A percentile compares a stretch with the other conserved stretches of the same genome.
These are phyloP conservation scores for Ligdia adustata DNA, from an alignment of 2,888 invertebrate genomes.

Conservation along the genomic window DNA sequence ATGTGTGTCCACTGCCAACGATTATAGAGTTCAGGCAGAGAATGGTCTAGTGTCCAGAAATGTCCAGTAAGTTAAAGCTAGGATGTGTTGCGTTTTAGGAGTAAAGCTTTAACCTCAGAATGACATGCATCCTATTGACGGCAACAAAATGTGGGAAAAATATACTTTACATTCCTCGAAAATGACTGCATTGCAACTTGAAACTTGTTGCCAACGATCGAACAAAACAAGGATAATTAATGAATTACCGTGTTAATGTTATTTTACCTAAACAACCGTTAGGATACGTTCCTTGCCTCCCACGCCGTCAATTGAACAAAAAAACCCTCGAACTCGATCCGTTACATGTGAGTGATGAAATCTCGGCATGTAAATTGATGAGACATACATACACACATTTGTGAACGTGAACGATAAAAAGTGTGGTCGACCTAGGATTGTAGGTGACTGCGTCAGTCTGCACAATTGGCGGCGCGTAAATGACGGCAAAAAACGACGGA, in stretches of 20 bases:
- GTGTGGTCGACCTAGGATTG: conserved; percentile 44
- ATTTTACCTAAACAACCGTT: conserved; percentile 47
- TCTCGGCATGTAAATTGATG: conserved; percentile 43
- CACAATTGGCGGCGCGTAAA: conserved; percentile 67
- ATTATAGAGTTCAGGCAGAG: no score
- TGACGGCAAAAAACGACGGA: conserved; percentile 69
- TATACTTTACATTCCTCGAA: conserved; percentile 2
- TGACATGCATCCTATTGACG: conserved; percentile 41
- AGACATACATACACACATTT: conserved; percentile 34
- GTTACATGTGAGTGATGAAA: conserved; percentile 45
- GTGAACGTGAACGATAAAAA: conserved; percentile 15
- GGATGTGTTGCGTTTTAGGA: no score
- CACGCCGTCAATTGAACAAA: conserved; percentile 45
- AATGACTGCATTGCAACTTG: conserved; percentile 14
- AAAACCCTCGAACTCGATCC: conserved; percentile 47
- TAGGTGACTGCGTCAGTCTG: conserved; percentile 59
- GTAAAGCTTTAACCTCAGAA: no score
- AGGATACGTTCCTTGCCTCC: conserved; percentile 43
- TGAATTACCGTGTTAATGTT: conserved; percentile 15
- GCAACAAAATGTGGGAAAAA: conserved; percentile 5
- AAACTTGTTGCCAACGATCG: conserved; percentile 10
- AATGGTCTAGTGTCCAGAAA: no score
- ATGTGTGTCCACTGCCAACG: conserved; percentile 75
- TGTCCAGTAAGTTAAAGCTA: no score
- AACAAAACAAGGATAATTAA: conserved; percentile 16